Evolutionary conservation across 2,888 invertebrate genomes (phyloP).

Genomic region (Plebejus anna): DNA sequence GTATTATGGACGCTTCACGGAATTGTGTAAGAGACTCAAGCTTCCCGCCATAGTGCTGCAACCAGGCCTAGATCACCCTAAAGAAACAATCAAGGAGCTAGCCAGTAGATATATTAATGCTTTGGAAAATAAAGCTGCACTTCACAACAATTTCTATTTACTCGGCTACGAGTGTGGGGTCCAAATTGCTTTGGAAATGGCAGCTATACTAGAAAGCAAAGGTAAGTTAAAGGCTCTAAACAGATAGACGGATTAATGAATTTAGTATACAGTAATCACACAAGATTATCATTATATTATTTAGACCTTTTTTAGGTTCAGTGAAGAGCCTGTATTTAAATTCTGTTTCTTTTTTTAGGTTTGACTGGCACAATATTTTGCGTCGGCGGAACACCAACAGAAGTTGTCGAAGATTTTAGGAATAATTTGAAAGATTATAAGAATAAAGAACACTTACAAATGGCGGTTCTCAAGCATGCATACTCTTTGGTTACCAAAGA

Average conservation of each 20-base stretch:
- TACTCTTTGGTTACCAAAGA: constrained; percentile 40
- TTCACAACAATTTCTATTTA: constrained; percentile 48
- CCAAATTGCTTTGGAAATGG: constrained; percentile 51
- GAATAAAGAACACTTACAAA: constrained; percentile 42
- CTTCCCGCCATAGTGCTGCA: constrained; percentile 49
- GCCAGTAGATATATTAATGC: constrained; percentile 47
- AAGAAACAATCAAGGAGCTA: constrained; percentile 44
- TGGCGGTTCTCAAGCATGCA: constrained; percentile 43
- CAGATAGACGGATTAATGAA: too few relatives aligned
- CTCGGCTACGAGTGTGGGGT: constrained; percentile 57
- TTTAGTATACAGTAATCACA: too few relatives aligned
- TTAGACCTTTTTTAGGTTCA: neutral
- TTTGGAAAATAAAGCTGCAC: constrained; percentile 43
- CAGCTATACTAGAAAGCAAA: constrained; percentile 51
- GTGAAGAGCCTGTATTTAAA: neutral
- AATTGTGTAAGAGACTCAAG: constrained; percentile 49
- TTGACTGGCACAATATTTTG: constrained; percentile 52
- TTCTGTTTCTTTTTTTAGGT: constrained; percentile 42
- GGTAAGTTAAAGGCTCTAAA: constrained; percentile 43
- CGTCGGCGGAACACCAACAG: constrained; percentile 51
- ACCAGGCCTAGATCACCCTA: constrained; percentile 43
- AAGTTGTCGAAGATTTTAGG: constrained; percentile 40
- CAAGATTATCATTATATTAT: too few relatives aligned
- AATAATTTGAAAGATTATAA: constrained; percentile 38
- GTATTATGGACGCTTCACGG: constrained; percentile 45